Evolutionary conservation across 2,888 invertebrate species (phyloP).

Genomic region (Drosophila pegasa): DNA sequence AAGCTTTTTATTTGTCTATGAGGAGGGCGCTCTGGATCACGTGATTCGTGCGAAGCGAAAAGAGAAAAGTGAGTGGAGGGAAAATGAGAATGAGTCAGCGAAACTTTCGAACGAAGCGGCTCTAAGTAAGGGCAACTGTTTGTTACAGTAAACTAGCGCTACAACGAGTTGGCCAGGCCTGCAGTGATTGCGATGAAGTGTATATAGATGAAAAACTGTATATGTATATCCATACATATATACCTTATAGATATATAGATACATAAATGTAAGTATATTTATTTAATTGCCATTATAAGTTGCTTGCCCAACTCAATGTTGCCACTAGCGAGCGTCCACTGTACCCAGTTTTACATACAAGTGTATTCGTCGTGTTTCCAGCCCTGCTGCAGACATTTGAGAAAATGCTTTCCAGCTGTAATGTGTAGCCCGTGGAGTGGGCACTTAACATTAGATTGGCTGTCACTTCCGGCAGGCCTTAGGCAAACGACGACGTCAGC

Average conservation of each 20-base stretch:
- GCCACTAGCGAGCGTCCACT: conserved; percentile 19
- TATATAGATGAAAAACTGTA: too few species aligned
- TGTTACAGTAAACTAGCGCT: conserved; percentile 34
- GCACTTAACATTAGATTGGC: conserved; percentile 78
- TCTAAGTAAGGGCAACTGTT: conserved; percentile 17
- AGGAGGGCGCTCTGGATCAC: conserved; percentile 33
- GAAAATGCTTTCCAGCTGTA: conserved; percentile 73
- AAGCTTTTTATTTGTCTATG: conserved; percentile 62
- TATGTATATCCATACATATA: neutral
- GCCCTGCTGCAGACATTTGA: conserved; percentile 57
- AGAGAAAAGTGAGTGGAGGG: conserved; percentile 44
- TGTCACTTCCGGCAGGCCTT: conserved; percentile 74
- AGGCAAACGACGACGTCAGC: conserved; percentile 52
- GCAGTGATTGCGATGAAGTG: too few species aligned
- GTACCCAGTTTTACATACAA: conserved; percentile 13
- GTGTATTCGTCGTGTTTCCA: conserved; percentile 13
- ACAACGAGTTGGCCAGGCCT: neutral
- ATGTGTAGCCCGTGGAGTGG: conserved; percentile 66
- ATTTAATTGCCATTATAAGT: neutral
- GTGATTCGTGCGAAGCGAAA: conserved; percentile 44
- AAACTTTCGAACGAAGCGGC: conserved; percentile 28
- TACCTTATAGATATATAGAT: too few species aligned
- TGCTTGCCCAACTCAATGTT: too few species aligned
- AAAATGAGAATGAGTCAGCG: conserved; percentile 43
- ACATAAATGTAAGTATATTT: neutral